Evolutionary conservation across 2,797 vertebrate species (phyloP).

Genomic region (Rhincodon typus): DNA sequence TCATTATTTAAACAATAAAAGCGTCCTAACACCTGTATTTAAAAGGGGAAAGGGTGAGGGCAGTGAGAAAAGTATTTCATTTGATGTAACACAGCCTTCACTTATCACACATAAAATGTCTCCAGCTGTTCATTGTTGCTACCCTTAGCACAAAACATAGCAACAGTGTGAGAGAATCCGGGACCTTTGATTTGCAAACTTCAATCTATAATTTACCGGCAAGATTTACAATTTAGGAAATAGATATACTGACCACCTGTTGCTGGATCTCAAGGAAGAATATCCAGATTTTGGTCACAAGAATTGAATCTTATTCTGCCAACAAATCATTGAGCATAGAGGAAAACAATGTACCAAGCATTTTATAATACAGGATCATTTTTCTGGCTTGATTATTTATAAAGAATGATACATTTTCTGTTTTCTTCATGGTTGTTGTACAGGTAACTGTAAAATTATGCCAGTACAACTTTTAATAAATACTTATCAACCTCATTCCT

Average conservation of each 20-base stretch:
- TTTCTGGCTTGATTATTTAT: neutral
- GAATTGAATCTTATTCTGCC: neutral
- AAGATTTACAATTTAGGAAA: no score
- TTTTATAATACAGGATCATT: no score
- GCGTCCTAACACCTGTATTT: neutral
- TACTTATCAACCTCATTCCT: neutral
- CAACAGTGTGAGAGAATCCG: neutral
- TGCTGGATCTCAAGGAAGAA: neutral
- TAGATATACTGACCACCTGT: neutral
- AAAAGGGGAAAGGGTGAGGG: neutral
- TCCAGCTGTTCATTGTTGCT: conserved; percentile 26
- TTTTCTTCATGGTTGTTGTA: neutral
- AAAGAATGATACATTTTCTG: neutral
- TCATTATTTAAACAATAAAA: neutral
- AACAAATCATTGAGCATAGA: neutral
- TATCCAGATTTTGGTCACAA: neutral
- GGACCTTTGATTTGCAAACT: neutral
- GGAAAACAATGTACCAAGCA: no score
- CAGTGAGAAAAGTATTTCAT: neutral
- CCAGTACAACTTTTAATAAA: neutral
- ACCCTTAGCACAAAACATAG: neutral
- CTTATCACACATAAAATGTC: neutral
- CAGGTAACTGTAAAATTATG: neutral
- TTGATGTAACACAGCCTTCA: neutral
- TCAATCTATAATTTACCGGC: neutral